Evolutionary conservation across 2,797 vertebrate genomes (phyloP).

Genomic region (Tachyglossus aculeatus): DNA sequence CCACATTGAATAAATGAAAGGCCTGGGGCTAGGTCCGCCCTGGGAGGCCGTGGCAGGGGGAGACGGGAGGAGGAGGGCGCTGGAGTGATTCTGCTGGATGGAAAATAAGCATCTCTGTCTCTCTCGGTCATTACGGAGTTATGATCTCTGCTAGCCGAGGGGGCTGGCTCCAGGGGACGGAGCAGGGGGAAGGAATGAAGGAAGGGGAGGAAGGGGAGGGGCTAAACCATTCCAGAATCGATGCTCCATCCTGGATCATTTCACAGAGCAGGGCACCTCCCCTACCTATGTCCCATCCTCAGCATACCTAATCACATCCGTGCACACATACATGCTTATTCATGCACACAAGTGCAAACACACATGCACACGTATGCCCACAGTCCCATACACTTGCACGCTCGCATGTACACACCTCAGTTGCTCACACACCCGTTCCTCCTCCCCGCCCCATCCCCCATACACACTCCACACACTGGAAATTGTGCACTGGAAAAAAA

Average conservation of each 20-base stretch:
- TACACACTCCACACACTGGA: slow-evolving; percentile 17
- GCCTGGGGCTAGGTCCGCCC: no score
- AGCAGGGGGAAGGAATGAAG: no score
- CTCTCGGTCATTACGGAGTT: slow-evolving; percentile 23
- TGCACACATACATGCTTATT: not conserved
- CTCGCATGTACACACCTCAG: rapidly evolving
- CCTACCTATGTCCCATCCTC: not conserved
- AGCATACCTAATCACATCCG: not conserved
- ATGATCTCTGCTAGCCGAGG: slow-evolving; percentile 34
- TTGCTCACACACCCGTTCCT: rapidly evolving
- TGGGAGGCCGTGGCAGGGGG: no score
- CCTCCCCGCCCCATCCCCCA: slow-evolving; percentile 9
- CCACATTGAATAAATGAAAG: no score
- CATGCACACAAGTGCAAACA: not conserved
- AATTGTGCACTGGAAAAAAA: slow-evolving; percentile 17
- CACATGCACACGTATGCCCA: not conserved
- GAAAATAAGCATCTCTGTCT: slow-evolving; percentile 48
- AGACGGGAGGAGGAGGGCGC: no score
- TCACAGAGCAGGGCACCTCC: no score
- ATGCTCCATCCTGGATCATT: no score
- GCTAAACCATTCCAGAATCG: no score
- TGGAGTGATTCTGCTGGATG: slow-evolving; percentile 42
- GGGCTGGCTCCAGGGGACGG: no score
- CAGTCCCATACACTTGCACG: rapidly evolving
- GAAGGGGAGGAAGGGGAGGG: no score